Evolutionary conservation across 2,113 vertebrate genomes (phyloP).

Genomic region (Hyperoodon ampullatus): DNA sequence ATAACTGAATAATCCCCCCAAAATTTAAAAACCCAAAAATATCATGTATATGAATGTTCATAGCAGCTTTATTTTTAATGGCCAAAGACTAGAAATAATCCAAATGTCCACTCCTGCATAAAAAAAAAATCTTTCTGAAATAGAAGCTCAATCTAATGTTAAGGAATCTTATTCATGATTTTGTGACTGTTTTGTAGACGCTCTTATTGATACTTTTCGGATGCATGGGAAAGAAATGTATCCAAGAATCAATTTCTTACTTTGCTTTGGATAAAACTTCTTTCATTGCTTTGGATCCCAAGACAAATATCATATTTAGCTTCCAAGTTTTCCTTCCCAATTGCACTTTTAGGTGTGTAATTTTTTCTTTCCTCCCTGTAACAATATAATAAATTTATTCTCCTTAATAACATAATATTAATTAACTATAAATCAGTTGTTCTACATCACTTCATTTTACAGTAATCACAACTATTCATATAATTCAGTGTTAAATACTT

Average conservation of each 20-base stretch:
- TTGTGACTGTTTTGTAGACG: not conserved
- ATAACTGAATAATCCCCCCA: not conserved
- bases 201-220: not conserved
- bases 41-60: not conserved
- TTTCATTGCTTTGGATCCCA: not conserved
- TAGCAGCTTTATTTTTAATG: not conserved
- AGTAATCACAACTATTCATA: not conserved
- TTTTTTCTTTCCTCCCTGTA: not conserved
- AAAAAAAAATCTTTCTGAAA: conserved; percentile 3
- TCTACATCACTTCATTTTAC: not conserved
- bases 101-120: not conserved
- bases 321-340: not conserved
- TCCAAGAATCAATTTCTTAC: not conserved
- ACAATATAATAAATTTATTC: not conserved
- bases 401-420: not conserved
- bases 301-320: not conserved
- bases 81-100: not conserved
- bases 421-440: not conserved
- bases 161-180: not conserved
- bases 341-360: not conserved
- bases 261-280: not conserved
- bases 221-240: not conserved
- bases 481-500: conserved; percentile 3
- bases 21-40: not conserved
- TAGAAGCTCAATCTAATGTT: not conserved